phyloP scores from a whole-genome alignment of 2,797 vertebrate genomes.

The Choloepus didactylus region DNA sequence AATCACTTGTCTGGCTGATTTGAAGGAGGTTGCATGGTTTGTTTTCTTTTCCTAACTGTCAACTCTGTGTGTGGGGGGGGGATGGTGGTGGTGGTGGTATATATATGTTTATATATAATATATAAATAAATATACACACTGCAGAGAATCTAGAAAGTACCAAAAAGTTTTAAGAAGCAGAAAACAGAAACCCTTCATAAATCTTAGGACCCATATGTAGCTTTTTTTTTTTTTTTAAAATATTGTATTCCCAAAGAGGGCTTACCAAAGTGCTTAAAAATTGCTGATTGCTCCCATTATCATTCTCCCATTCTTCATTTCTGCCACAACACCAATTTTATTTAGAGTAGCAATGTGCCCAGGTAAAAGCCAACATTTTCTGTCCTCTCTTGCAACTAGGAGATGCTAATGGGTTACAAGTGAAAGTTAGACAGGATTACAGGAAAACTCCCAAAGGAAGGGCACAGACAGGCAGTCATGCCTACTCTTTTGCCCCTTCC shows the following conservation, averaged over 20 bases:
- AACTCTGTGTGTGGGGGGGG: background rate
- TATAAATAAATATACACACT: background rate
- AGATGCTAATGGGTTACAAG: background rate
- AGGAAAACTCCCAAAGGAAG: background rate
- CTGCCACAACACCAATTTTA: background rate
- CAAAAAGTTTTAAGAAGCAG: background rate
- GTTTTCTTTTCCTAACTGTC: background rate
- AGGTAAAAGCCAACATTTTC: conserved; percentile 27
- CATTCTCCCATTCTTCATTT: background rate
- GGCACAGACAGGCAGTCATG: background rate
- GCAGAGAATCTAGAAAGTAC: conserved; percentile 31
- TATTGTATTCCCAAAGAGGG: background rate
- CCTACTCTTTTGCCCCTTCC: background rate
- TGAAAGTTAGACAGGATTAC: background rate
- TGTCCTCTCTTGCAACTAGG: background rate
- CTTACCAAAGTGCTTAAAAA: background rate
- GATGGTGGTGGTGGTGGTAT: no score
- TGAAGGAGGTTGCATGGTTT: background rate
- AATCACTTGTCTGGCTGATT: background rate
- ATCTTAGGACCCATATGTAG: background rate
- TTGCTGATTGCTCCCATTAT: background rate
- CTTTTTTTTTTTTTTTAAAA: background rate
- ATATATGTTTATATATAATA: no score
- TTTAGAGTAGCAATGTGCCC: background rate
- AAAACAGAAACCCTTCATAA: conserved; percentile 9